phyloP scores from a whole-genome alignment of 2,113 vertebrate genomes.

The Emberiza fucata region DNA sequence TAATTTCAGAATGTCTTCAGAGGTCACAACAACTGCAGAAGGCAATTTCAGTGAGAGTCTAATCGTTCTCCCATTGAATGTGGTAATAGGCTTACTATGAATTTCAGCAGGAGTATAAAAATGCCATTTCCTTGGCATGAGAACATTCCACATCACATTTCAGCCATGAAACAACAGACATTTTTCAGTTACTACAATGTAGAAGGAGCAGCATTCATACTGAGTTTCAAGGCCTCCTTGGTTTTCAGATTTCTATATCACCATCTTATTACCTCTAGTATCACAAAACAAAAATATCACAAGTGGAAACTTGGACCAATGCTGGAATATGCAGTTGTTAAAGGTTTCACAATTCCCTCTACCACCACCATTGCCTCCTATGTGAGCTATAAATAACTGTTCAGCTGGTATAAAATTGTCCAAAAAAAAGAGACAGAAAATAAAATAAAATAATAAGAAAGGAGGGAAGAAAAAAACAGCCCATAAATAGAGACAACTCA shows the following conservation, averaged over 20 bases:
- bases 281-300: background rate
- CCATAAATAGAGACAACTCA: constrained; percentile 31
- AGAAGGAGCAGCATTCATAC: constrained; percentile 9
- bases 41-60: background rate
- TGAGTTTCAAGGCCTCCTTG: constrained; percentile 1
- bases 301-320: background rate
- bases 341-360: background rate
- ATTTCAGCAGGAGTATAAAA: constrained; percentile 9
- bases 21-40: constrained; percentile 18
- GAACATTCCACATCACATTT: background rate
- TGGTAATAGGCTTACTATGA: background rate
- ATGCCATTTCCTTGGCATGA: background rate
- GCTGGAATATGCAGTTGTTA: background rate
- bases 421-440: fast-evolving
- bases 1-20: constrained; percentile 11
- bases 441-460: background rate
- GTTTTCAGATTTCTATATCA: background rate
- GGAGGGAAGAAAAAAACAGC: background rate
- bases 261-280: background rate
- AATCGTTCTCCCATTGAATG: background rate
- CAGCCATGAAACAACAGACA: background rate
- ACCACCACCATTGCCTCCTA: background rate
- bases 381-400: constrained; percentile 29
- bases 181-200: background rate
- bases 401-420: constrained; percentile 15